Conservation (phyloP, 37 sponge, comb jelly and placozoan genomes). For the Cladorhizidae sp. region DNA sequence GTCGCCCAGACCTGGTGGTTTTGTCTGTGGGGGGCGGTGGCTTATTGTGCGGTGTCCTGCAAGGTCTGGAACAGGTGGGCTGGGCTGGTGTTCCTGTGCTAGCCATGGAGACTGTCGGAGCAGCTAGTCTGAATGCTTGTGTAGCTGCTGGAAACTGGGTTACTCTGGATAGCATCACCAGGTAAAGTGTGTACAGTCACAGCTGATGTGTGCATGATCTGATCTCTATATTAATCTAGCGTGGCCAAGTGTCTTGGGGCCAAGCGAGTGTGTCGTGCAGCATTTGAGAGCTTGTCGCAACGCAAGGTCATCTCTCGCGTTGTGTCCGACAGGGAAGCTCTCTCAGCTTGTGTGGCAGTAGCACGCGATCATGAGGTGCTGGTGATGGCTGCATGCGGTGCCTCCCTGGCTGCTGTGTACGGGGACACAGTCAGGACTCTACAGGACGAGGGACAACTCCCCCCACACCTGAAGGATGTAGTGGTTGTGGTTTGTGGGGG, state of each 20-base stretch:
- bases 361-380: conserved; percentile 88
- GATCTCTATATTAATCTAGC: too few relatives aligned
- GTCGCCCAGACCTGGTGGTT: conserved; percentile 65
- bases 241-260: conserved; percentile 88
- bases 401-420: conserved; percentile 84
- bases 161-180: conserved; percentile 76
- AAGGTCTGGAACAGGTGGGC: conserved; percentile 78
- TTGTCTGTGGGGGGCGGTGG: conserved; percentile 94
- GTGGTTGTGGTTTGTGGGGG: conserved; percentile 97
- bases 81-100: conserved; percentile 88
- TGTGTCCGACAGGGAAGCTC: conserved; percentile 78
- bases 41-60: conserved; percentile 83
- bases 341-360: conserved; percentile 76
- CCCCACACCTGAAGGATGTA: conserved; percentile 23
- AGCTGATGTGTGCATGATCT: background rate
- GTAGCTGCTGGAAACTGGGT: conserved; percentile 55
- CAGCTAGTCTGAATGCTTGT: conserved; percentile 82
- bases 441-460: conserved; percentile 54
- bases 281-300: conserved; percentile 59
- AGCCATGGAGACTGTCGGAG: conserved; percentile 94
- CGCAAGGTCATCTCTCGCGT: conserved; percentile 59
- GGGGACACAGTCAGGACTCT: conserved; percentile 25
- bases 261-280: conserved; percentile 56
- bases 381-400: conserved; percentile 95
- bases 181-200: conserved; percentile 35